phyloP scores from a whole-genome alignment of 2,888 invertebrate genomes.

The Terebella lapidaria region DNA sequence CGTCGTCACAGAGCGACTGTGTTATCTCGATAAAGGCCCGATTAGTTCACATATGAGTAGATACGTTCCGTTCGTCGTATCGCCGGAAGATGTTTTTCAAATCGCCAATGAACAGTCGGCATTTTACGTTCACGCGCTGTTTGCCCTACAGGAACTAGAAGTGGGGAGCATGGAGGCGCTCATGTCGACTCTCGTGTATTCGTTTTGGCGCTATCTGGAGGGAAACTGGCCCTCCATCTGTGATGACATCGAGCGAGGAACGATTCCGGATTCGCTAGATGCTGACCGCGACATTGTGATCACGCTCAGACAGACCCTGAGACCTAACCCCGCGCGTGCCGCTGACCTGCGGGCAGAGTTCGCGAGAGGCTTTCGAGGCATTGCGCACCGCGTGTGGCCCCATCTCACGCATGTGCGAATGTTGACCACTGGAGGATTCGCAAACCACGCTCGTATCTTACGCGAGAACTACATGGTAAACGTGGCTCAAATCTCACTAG shows the following conservation, averaged over 20 bases:
- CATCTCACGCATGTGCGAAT: constrained; percentile 19
- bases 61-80: constrained; percentile 13
- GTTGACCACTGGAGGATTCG: constrained; percentile 25
- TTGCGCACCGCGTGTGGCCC: constrained; percentile 27
- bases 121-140: constrained; percentile 26
- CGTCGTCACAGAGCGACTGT: background rate
- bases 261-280: background rate
- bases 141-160: constrained; percentile 22
- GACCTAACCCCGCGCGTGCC: constrained; percentile 9
- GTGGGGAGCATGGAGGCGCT: constrained; percentile 22
- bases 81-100: constrained; percentile 17
- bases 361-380: constrained; percentile 27
- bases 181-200: constrained; percentile 25
- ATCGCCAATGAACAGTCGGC: constrained; percentile 22
- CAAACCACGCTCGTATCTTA: constrained; percentile 15
- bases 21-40: constrained; percentile 18
- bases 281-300: background rate
- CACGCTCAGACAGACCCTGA: constrained; percentile 2
- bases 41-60: constrained; percentile 18
- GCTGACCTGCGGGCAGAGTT: constrained; percentile 13
- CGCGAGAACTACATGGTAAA: constrained; percentile 16
- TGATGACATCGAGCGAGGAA: constrained; percentile 23
- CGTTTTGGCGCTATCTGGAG: constrained; percentile 24
- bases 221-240: constrained; percentile 24
- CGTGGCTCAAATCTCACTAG: constrained; percentile 18